Base-by-base conservation (phyloP, 2,113 vertebrate genomes). In the Mobula hypostoma region DNA sequence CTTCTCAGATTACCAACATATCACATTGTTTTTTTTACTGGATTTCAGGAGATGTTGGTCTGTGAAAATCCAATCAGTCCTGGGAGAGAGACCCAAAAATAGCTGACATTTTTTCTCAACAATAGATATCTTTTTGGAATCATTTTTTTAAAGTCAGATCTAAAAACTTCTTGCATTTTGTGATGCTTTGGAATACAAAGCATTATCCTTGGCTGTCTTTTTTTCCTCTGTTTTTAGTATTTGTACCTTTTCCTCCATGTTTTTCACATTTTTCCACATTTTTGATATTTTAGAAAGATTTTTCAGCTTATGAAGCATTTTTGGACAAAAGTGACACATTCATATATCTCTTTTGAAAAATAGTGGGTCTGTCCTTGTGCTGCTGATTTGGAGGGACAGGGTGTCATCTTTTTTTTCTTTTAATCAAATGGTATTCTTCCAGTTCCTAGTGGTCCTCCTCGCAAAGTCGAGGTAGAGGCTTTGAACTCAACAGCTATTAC, bases 381-480 rank as follows among this genome's bases (percentile, higher is more conserved):
- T 96, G 90, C 90, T 93, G 8, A 27, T 94, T 96, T 96, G 96
- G 96, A 97, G 95, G 96, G 96, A 97, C 96, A 96, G 95, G 96
- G 98, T 96, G 96, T 97, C 98, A 97, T 98, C 97, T 96, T 97
- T 96, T 97, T 96, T 97, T 97, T 98, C 95, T 98, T 98, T 97
- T 99, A 93, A 98, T 98, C 97, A 98, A 96, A 98, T 99, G 98
- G 97, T 99, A 97, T 99, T 98, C 97, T 98, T 98, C 98, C 98
- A 99, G 99, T 99, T 98, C 99, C 99, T 98, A 99, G 99, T 95
- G 99, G 99, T 97, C 99, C 99, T 97, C 99, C 99, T 99, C 99
- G 99, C 96, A 99, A 99, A 99, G 98, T 99, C 96, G 98, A 99
- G 98, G 98, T 99, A 95, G 98, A 99, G 97, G 98, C 99, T 98